Conservation (phyloP, 2,113 vertebrate genomes). For the Mus spicilegus region DNA sequence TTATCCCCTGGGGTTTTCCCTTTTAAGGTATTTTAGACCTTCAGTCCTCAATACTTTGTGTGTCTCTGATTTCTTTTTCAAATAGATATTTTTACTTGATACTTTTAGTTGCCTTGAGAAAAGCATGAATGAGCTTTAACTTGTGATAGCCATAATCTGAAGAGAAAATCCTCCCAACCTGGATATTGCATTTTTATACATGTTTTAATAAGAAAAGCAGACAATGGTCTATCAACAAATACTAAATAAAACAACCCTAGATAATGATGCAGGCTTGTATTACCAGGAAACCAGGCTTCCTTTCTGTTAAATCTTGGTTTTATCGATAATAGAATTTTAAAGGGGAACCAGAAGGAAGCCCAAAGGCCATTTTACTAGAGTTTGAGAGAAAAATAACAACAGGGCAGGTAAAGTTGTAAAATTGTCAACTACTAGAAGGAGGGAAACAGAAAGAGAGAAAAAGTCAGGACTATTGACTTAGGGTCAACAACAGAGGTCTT, state of each 20-base stretch:
- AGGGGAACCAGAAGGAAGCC: background rate
- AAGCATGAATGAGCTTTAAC: background rate
- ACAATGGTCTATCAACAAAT: background rate
- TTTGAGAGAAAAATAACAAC: background rate
- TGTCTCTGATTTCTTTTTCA: background rate
- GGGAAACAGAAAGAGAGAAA: background rate
- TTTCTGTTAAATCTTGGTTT: background rate
- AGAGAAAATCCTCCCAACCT: background rate
- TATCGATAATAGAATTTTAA: background rate
- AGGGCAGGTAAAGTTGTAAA: background rate
- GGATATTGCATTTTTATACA: background rate
- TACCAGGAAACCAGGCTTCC: background rate
- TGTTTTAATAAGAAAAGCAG: background rate
- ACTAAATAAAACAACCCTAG: slow-evolving; percentile 4
- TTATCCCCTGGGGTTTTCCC: background rate
- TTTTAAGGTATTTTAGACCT: background rate
- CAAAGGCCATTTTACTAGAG: background rate
- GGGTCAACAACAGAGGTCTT: background rate
- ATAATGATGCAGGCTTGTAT: background rate
- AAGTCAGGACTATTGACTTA: background rate
- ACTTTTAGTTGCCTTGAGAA: slow-evolving; percentile 30
- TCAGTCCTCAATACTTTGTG: background rate
- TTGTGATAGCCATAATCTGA: background rate
- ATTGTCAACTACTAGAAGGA: background rate
- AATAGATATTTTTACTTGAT: background rate